Conservation (phyloP, 2,113 vertebrate species). For the Hydropotes inermis region DNA sequence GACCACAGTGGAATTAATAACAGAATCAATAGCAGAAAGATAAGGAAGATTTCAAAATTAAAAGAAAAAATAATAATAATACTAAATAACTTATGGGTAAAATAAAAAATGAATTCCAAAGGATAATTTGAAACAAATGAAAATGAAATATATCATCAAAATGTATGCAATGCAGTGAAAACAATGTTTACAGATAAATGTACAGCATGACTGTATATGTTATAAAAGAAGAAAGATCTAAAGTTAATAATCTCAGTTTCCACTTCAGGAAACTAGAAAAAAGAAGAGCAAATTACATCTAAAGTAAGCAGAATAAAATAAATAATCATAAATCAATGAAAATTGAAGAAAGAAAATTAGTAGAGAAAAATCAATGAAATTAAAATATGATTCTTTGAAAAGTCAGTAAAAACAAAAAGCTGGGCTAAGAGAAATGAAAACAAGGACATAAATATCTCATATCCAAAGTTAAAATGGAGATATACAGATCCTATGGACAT, state of each 20-base stretch:
- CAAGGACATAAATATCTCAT: background rate
- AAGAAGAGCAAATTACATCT: background rate
- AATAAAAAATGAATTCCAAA: background rate
- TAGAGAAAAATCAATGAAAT: background rate
- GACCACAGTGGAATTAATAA: background rate
- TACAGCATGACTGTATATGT: background rate
- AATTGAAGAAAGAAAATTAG: background rate
- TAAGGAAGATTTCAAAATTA: background rate
- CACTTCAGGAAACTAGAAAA: background rate
- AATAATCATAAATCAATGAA: background rate
- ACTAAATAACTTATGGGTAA: background rate
- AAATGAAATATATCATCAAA: background rate
- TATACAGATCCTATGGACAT: background rate
- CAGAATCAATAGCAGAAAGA: background rate
- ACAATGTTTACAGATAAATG: background rate
- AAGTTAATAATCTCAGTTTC: background rate
- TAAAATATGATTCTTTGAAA: background rate
- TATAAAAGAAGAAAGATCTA: background rate
- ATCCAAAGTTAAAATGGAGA: background rate
- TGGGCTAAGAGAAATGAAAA: background rate
- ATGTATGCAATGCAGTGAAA: background rate
- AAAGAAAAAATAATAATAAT: background rate
- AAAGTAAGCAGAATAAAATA: background rate
- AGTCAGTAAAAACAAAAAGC: background rate
- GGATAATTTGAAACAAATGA: background rate